Conservation (phyloP, 2,113 vertebrate species). For the Nothocercus nigrocapillus region DNA sequence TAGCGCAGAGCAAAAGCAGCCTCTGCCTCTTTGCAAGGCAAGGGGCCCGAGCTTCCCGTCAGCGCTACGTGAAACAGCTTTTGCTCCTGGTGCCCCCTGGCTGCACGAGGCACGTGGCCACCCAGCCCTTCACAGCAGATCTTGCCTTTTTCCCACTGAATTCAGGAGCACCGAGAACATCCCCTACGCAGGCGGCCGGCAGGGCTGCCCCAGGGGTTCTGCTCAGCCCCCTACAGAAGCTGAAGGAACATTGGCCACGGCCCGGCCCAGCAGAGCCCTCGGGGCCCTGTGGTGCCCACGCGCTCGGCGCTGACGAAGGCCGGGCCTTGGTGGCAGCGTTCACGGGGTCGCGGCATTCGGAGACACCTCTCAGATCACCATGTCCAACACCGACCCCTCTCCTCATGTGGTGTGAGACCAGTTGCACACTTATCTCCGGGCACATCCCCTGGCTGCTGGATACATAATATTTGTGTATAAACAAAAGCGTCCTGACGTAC, state of each 20-base stretch:
- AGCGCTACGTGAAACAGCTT: accelerated
- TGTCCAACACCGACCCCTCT: background rate
- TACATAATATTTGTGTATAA: background rate
- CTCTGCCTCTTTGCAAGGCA: background rate
- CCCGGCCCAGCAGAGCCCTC: background rate
- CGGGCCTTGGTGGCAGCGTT: background rate
- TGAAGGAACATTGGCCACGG: background rate
- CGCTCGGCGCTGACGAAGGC: background rate
- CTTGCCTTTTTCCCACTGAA: background rate
- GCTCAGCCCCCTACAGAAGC: background rate
- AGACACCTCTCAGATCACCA: background rate
- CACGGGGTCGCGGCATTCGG: background rate
- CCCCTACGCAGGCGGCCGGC: background rate
- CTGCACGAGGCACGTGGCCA: background rate
- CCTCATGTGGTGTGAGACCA: background rate
- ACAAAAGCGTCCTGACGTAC: background rate
- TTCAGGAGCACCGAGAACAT: background rate
- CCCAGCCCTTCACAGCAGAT: background rate
- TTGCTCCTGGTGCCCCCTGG: accelerated
- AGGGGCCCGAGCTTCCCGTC: background rate
- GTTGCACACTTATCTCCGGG: background rate
- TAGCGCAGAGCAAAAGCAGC: background rate
- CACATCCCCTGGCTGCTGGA: background rate
- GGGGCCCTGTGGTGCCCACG: no score
- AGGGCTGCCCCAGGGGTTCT: background rate